Evolutionary conservation across 1,140 invertebrate genomes (phyloP).

Genomic region (Megalonaias nervosa): DNA sequence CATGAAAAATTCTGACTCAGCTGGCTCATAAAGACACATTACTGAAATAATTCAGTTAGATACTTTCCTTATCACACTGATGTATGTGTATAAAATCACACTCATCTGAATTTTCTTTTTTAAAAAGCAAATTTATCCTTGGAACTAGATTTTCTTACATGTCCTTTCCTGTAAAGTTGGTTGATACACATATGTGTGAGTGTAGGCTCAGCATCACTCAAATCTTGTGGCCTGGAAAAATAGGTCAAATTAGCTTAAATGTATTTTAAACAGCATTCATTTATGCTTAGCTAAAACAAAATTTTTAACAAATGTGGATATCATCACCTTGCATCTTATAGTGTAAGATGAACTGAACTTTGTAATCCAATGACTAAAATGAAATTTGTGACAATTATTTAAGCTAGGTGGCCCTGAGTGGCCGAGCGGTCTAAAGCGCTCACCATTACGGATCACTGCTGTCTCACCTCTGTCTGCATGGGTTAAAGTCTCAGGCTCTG

Average conservation of each 20-base stretch:
- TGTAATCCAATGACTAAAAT: conserved; percentile 1
- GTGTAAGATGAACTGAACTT: neutral
- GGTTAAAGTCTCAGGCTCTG: too few species aligned
- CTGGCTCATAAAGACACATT: too few species aligned
- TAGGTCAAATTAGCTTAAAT: neutral
- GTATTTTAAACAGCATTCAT: too few species aligned
- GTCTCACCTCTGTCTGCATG: too few species aligned
- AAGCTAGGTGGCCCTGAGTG: too few species aligned
- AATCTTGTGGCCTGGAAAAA: conserved; percentile 81
- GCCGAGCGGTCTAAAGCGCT: too few species aligned
- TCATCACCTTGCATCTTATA: neutral
- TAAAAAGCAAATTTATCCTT: neutral
- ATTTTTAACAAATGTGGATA: neutral
- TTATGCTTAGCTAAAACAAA: too few species aligned
- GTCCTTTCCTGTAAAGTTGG: conserved; percentile 72
- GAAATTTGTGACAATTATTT: neutral
- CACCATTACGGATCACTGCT: too few species aligned
- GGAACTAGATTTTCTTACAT: conserved; percentile 52
- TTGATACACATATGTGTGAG: conserved; percentile 94
- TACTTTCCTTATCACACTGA: too few species aligned
- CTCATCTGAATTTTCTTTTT: neutral
- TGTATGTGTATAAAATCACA: too few species aligned
- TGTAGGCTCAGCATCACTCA: conserved; percentile 91
- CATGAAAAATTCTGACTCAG: too few species aligned
- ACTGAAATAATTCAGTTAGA: too few species aligned